Conservation (phyloP, 2,888 invertebrate species). For the Baronia brevicornis region DNA sequence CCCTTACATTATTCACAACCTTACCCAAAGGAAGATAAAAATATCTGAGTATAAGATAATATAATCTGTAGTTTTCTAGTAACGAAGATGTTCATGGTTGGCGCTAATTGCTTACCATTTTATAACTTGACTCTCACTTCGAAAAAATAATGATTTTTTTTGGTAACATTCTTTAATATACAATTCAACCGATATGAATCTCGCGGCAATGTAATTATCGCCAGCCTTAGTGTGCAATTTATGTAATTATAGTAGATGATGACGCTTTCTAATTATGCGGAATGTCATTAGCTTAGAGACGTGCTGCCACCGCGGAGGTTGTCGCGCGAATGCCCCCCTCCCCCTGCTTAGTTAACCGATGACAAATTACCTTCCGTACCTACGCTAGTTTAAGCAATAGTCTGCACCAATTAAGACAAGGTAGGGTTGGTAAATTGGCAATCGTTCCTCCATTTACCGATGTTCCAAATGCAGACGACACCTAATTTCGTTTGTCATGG, state of each 20-base stretch:
- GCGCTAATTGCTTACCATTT: too few relatives aligned
- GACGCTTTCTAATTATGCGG: constrained; percentile 67
- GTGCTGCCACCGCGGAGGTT: constrained; percentile 45
- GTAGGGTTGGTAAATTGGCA: constrained; percentile 71
- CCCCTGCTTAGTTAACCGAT: constrained; percentile 68
- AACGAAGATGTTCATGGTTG: too few relatives aligned
- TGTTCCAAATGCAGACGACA: constrained; percentile 52
- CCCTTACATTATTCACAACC: too few relatives aligned
- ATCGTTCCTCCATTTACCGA: constrained; percentile 68
- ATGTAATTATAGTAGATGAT: constrained; percentile 71
- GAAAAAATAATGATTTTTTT: too few relatives aligned
- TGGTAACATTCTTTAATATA: too few relatives aligned
- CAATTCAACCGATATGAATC: constrained; percentile 12
- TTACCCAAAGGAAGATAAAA: too few relatives aligned
- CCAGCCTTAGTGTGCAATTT: constrained; percentile 68
- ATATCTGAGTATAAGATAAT: too few relatives aligned
- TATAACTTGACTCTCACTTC: too few relatives aligned
- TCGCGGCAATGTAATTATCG: constrained; percentile 53
- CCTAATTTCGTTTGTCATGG: constrained; percentile 46
- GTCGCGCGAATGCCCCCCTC: constrained; percentile 33
- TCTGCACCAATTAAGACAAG: constrained; percentile 68
- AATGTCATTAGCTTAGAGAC: constrained; percentile 66
- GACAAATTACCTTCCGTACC: constrained; percentile 69
- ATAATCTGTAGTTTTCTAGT: too few relatives aligned
- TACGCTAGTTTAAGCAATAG: constrained; percentile 66